Evolutionary conservation across 2,113 vertebrate genomes (phyloP).

Genomic region (Ciconia stormi): DNA sequence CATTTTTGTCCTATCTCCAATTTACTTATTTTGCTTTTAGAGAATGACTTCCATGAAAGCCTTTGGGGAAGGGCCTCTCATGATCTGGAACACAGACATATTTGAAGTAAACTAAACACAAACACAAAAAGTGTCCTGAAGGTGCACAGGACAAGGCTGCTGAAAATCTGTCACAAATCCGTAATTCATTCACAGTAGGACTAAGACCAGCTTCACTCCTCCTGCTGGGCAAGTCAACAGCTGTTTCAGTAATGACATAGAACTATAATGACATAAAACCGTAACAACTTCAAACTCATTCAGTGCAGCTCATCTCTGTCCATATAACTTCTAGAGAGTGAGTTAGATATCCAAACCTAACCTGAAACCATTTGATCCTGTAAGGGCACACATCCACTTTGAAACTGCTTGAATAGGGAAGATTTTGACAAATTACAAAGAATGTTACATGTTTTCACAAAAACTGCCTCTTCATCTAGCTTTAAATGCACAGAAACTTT

Average conservation of each 20-base stretch:
- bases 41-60: not conserved
- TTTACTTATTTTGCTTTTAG: not conserved
- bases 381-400: not conserved
- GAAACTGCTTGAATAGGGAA: not conserved
- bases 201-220: not conserved
- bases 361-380: not conserved
- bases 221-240: not conserved
- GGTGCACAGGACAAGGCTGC: not conserved
- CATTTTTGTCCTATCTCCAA: not conserved
- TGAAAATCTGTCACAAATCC: not conserved
- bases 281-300: not conserved
- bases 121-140: not conserved
- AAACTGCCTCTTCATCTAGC: not conserved
- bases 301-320: not conserved
- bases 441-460: not conserved
- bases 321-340: not conserved
- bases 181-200: not conserved
- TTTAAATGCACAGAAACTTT: not conserved
- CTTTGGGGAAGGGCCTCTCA: not conserved
- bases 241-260: not conserved
- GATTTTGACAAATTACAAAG: not conserved
- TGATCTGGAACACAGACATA: not conserved
- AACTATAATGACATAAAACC: not conserved
- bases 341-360: not conserved
- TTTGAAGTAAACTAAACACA: not conserved